phyloP scores from a whole-genome alignment of 1,140 invertebrate species.

The Asobara japonica region DNA sequence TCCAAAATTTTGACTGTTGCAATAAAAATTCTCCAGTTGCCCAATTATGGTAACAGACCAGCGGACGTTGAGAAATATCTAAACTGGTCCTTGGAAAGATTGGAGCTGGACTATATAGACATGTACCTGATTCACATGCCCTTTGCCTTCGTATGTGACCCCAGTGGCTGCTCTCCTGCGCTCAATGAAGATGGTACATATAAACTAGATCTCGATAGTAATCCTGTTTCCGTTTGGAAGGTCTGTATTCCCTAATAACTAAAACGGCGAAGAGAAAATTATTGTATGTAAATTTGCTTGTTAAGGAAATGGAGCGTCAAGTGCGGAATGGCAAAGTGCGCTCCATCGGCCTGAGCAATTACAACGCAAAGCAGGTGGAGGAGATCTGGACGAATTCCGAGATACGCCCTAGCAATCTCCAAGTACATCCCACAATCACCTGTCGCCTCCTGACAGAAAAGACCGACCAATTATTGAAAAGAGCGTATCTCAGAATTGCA shows the following conservation, averaged over 20 bases:
- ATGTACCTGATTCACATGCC: conserved; percentile 87
- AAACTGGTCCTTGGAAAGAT: conserved; percentile 75
- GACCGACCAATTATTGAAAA: no score
- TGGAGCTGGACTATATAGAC: conserved; percentile 85
- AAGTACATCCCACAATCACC: conserved; percentile 61
- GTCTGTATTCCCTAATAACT: conserved; percentile 60
- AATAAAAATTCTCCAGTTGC: conserved; percentile 60
- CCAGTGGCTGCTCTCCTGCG: conserved; percentile 63
- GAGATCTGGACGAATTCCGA: conserved; percentile 72
- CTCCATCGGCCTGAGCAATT: conserved; percentile 85
- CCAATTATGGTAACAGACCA: conserved; percentile 73
- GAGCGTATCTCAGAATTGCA: no score
- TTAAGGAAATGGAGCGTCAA: conserved; percentile 79
- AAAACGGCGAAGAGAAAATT: not conserved
- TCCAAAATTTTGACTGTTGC: no score
- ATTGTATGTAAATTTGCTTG: not conserved
- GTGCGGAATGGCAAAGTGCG: conserved; percentile 72
- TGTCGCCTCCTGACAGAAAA: no score
- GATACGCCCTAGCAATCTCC: conserved; percentile 77
- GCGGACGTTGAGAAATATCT: conserved; percentile 78
- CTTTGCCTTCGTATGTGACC: conserved; percentile 71
- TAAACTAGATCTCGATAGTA: conserved; percentile 73
- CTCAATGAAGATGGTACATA: conserved; percentile 70
- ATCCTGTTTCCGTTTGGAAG: conserved; percentile 80
- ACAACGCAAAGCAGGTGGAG: conserved; percentile 76